Evolutionary conservation across 1,140 invertebrate genomes (phyloP).

Genomic region (Myzus persicae): DNA sequence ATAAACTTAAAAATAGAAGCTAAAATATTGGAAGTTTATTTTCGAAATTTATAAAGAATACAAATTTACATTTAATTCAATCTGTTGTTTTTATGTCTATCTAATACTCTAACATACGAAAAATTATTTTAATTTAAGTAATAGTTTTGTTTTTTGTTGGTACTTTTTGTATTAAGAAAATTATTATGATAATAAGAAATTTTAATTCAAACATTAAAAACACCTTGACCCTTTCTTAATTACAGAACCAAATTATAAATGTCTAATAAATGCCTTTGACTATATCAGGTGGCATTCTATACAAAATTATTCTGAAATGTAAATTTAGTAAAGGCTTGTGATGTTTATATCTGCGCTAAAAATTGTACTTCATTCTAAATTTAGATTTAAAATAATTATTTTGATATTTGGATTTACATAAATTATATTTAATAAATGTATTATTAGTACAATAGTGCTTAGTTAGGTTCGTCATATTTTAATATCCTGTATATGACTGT

Average conservation of each 20-base stretch:
- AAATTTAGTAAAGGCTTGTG: too few species aligned
- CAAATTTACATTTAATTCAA: neutral
- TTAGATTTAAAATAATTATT: neutral
- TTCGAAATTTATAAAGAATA: neutral
- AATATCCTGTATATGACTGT: too few species aligned
- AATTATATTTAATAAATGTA: too few species aligned
- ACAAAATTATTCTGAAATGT: too few species aligned
- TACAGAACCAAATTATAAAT: neutral
- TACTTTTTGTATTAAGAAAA: neutral
- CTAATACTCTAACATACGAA: neutral
- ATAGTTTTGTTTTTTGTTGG: neutral
- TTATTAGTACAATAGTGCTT: too few species aligned
- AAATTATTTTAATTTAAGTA: neutral
- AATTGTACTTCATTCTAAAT: neutral
- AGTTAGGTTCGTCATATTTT: too few species aligned
- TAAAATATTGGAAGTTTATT: neutral
- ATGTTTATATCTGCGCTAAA: too few species aligned
- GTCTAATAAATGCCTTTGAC: neutral
- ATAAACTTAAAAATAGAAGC: neutral
- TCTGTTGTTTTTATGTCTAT: neutral
- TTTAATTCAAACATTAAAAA: neutral
- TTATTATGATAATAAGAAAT: neutral
- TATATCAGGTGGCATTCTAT: too few species aligned
- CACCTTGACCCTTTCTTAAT: neutral
- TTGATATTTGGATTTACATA: neutral